Base-by-base conservation (phyloP, 2,797 vertebrate species). In the Amblyraja radiata region DNA sequence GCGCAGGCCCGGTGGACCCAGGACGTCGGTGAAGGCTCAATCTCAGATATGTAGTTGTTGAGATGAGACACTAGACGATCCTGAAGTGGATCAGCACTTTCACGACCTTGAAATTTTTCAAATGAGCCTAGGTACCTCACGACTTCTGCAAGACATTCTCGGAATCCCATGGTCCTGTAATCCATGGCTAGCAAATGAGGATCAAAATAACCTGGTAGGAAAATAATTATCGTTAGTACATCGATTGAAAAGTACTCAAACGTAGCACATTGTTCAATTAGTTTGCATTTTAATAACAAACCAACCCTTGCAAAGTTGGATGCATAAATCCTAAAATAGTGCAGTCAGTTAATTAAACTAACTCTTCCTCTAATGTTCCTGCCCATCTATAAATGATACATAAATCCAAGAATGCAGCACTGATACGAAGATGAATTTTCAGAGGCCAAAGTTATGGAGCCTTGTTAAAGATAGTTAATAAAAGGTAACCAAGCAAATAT, bases 61-160 rank as follows among this genome's bases (percentile, higher is more conserved):
- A 99, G 97, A 95, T 99, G 98, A 90, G 98, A 98, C 77, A 99
- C 97, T 23, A 99, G 97, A n/a, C 98, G 98, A 86, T 97, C 97
- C 73, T 97, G 97, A 81, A 98, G 96, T 0, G 98, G 98, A 94
- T 98, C 97, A 0, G 97, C 94, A 9, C 97, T 96, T 16, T 98
- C 97, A n/a, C 96, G 95, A 7, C 97, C 97, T 63, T 84, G 73
- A 68, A 54, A 25, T 80, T 68, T 61, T 93, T 98, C 98, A 10
- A 98, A 96, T 93, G 97, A 95, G 80, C 97, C 97, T 95, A 99
- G 96, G 95, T 98, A 99, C 94, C 98, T 97, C 94, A 98, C 97
- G 93, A 99, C 98, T 93, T 99, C 98, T 0, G 98, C 98, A 93
- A 99, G 97, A 6, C 98, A 99, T 94, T 99, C 98, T 4, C 98